Base-by-base conservation (phyloP, 2,113 vertebrate species). In the Romanogobio albipinnatus region DNA sequence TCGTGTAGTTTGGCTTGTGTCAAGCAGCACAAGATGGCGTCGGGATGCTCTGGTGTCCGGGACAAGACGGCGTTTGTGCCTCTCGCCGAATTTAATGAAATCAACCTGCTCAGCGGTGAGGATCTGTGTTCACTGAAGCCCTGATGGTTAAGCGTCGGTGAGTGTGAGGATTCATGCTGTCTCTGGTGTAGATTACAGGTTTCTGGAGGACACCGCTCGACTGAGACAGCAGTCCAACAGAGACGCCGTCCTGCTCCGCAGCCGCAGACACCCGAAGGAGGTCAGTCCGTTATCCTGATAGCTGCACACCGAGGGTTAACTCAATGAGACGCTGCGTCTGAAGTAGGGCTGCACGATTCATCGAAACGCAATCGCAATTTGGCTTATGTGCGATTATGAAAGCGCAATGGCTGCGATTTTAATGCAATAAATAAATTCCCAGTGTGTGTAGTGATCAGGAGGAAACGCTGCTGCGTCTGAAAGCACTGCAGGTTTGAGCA, bases 161-260 rank as follows among this genome's bases (percentile, higher is more conserved):
- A 85, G 4, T 49, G 0, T 68, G 64, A 3, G 1, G 29, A 29
- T 8, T 22, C 3, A 7, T 71, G 2, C 4, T 0, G 58, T 1
- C 59, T 14, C 19, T 89, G 22, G 15, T 1, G n/a, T 90, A 99
- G 98, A 99, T 94, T 99, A 99, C 93, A 94, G 97, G 81, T 97
- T 98, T 88, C 94, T 99, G 90, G 98, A 99, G 93, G 98, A 99
- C 29, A 95, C 96, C 0, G 96, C 95, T 84, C 95, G 98, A 86
- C 92, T 96, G 89, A 94, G 96, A 33, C 96, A 97, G 59, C 81
- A 95, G n/a, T 93, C 97, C 85, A 94, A 90, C 88, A 95, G 98
- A 92, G 96, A 96, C 85, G 5, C 19, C 29, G 87, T 93, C 4
- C 33, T 90, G 43, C 85, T 36, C 49, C 43, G 43, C 68, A 90